phyloP scores from a whole-genome alignment of 2,888 invertebrate genomes.

The Helobdella robusta region DNA sequence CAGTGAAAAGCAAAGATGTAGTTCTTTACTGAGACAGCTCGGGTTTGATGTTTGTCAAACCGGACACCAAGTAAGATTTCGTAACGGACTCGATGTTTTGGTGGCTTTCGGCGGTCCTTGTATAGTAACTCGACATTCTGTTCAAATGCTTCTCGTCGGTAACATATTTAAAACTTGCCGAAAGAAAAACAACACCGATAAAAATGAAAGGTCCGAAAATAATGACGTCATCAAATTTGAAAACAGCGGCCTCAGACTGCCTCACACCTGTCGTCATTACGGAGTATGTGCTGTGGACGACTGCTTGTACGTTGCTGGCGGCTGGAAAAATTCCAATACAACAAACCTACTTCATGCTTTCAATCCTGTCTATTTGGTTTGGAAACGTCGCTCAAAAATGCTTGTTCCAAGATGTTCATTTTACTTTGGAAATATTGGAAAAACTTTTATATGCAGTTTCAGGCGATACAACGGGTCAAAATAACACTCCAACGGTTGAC shows the following conservation, averaged over 20 bases:
- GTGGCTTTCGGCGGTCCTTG: slow-evolving; percentile 24
- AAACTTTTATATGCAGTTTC: slow-evolving; percentile 43
- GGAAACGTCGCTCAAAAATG: slow-evolving; percentile 37
- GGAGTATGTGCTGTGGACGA: slow-evolving; percentile 23
- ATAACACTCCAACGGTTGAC: slow-evolving; percentile 39
- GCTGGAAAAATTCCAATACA: slow-evolving; percentile 30
- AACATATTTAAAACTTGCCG: background rate
- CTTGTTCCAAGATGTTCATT: slow-evolving; percentile 41
- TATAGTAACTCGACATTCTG: slow-evolving; percentile 4
- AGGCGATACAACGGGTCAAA: slow-evolving; percentile 37
- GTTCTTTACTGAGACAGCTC: background rate
- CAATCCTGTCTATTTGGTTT: slow-evolving; percentile 20
- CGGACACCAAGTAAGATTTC: background rate
- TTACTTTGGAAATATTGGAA: slow-evolving; percentile 38
- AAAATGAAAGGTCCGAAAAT: too few species aligned
- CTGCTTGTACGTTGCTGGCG: slow-evolving; percentile 31
- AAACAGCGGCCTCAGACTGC: slow-evolving; percentile 15
- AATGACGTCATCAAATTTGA: too few species aligned
- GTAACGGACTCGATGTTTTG: slow-evolving; percentile 14
- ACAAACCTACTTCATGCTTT: slow-evolving; percentile 23
- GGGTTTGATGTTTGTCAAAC: background rate
- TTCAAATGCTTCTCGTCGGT: slow-evolving; percentile 8
- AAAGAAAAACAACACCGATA: too few species aligned
- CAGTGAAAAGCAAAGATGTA: slow-evolving; percentile 4
- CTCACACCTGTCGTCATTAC: slow-evolving; percentile 29